These are phyloP conservation scores for Spialia ferax DNA, from an alignment of 2,888 invertebrate species.

Conservation along the genomic window DNA sequence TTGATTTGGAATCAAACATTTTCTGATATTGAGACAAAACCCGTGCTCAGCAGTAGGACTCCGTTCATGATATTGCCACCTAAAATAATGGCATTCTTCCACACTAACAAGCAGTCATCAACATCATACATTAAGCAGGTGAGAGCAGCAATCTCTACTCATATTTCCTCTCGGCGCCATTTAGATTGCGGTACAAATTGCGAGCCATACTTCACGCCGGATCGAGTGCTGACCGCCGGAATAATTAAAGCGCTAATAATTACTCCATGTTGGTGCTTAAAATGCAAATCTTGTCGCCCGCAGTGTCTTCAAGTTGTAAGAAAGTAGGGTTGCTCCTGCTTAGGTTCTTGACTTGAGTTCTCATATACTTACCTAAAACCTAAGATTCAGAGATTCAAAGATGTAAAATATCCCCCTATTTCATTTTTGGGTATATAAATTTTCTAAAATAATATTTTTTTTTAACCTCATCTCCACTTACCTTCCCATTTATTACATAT, in stretches of 20 bases:
- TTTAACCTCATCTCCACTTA: no score
- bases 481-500: no score
- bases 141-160: conserved; percentile 44
- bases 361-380: no score
- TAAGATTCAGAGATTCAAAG: no score
- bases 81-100: conserved; percentile 3
- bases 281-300: conserved; percentile 83
- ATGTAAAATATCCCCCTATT: no score
- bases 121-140: conserved; percentile 26
- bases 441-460: no score
- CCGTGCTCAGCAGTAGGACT: no score
- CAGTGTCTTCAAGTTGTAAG: conserved; percentile 59
- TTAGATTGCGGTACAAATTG: conserved; percentile 80
- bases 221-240: conserved; percentile 63
- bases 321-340: conserved; percentile 42
- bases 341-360: not conserved
- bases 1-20: no score
- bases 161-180: conserved; percentile 61
- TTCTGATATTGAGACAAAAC: not conserved
- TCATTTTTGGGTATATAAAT: no score
- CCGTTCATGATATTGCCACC: not conserved
- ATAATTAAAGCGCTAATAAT: conserved; percentile 71
- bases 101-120: conserved; percentile 24
- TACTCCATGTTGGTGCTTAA: conserved; percentile 71
- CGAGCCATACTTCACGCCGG: conserved; percentile 68